phyloP scores from a whole-genome alignment of 2,113 vertebrate species.

The Nothocercus nigrocapillus region DNA sequence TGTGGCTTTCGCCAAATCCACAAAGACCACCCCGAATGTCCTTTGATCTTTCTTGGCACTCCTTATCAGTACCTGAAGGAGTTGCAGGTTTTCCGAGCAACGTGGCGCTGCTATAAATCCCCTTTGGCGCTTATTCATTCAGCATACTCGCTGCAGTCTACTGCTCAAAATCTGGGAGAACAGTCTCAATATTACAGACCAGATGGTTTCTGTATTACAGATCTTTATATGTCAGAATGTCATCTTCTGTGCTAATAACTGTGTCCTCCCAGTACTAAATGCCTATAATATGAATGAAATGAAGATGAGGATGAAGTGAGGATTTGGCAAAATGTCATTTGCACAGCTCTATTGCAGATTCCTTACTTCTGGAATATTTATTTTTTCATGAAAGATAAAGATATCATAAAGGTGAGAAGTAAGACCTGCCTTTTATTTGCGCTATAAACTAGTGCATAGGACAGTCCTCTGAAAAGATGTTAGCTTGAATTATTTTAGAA shows the following conservation, averaged over 20 bases:
- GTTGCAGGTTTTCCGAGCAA: too few relatives aligned
- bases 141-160: too few relatives aligned
- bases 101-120: too few relatives aligned
- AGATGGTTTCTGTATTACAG: not conserved
- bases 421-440: fast-evolving
- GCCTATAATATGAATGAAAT: not conserved
- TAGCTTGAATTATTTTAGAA: not conserved
- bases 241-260: not conserved
- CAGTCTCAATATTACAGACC: too few relatives aligned
- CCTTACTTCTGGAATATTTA: not conserved
- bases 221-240: not conserved
- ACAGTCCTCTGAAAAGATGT: not conserved
- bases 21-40: too few relatives aligned
- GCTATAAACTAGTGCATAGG: not conserved
- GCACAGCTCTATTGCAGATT: not conserved
- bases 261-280: not conserved
- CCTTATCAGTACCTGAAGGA: too few relatives aligned
- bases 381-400: not conserved
- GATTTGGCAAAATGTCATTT: not conserved
- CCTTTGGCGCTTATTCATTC: too few relatives aligned
- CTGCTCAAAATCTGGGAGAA: too few relatives aligned
- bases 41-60: too few relatives aligned
- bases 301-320: not conserved
- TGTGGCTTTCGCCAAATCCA: too few relatives aligned
- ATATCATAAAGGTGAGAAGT: not conserved